Base-by-base conservation (phyloP, 2,797 vertebrate genomes). In the Syngnathus acus region DNA sequence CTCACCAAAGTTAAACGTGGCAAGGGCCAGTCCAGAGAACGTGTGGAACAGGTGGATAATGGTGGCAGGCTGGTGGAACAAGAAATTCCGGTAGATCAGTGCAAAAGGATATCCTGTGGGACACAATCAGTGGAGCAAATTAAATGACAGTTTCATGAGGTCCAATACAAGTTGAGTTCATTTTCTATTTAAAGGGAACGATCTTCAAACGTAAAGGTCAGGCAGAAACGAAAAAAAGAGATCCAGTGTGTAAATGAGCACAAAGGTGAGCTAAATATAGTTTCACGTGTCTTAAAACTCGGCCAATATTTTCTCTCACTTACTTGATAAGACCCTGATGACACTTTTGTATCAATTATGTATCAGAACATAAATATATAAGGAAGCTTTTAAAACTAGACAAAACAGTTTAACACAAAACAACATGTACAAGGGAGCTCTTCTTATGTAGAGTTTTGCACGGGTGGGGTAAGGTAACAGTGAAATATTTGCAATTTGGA, bases 1-100 rank as follows among this genome's bases (percentile, higher is more conserved):
- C 91, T 92, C 75, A 99, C 97, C 97, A 77, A 99, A 99, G 88
- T 99, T 99, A 88, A 98, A 99, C 68, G 93, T 94, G 64, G 95
- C 95, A 67, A 99, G 91, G 45, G 92, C 94, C 80, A 99, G 87
- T 76, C 96, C 97, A 1, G 93, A 93, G 53, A 95, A 58, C 3
- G 90, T 68, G 67, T 98, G 94, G 90, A 95, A 98, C 76, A 97
- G 82, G 72, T 99, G 95, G 80, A 95, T 82, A 76, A 95, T 89
- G 81, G 91, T 92, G 80, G 93, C 78, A 39, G 94, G 86, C 85
- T 94, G 92, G 88, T 94, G 82, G 90, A 96, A 98, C 70, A 99
- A 90, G 84, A 93, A 94, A 9, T 71, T 84, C 23, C 96, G 92
- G 80, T 97, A 96, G 79, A 96, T 88, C 89, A 96, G 86, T 72